Evolutionary conservation across 2,113 vertebrate genomes (phyloP).

Genomic region (Planiliza haematocheilus): DNA sequence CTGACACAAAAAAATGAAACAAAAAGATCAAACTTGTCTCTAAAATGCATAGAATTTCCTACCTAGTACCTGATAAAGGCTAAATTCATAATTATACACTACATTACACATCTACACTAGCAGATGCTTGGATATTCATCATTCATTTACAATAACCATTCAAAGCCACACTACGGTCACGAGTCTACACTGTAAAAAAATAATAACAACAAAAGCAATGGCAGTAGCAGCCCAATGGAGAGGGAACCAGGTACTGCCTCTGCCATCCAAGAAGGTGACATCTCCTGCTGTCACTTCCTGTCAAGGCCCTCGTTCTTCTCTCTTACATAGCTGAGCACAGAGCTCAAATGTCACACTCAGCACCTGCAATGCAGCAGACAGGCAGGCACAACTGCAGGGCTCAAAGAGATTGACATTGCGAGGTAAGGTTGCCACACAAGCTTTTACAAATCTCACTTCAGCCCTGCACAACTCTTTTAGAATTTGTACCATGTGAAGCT

Average conservation of each 20-base stretch:
- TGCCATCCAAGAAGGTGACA: constrained; percentile 46
- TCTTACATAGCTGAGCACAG: constrained; percentile 36
- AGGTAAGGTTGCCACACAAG: constrained; percentile 39
- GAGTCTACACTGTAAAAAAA: not conserved
- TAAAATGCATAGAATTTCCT: not conserved
- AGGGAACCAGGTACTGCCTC: constrained; percentile 29
- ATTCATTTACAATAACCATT: not conserved
- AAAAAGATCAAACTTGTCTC: constrained; percentile 16
- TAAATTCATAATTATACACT: constrained; percentile 1
- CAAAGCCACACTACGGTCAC: not conserved
- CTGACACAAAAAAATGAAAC: constrained; percentile 52
- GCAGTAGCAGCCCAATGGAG: not conserved
- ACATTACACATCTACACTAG: not conserved
- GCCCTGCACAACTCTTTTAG: constrained; percentile 12
- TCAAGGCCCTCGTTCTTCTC: constrained; percentile 58
- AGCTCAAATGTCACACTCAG: constrained; percentile 73
- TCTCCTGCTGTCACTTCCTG: constrained; percentile 60
- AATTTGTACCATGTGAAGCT: constrained; percentile 36
- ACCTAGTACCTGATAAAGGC: not conserved
- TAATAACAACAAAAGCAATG: not conserved
- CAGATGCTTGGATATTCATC: not conserved
- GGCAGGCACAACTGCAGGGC: constrained; percentile 56
- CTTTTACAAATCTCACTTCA: constrained; percentile 41
- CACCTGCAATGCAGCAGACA: constrained; percentile 82
- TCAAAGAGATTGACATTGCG: constrained; percentile 47